These are phyloP conservation scores for Pica pica DNA, from an alignment of 2,113 vertebrate species.

Conservation along the genomic window DNA sequence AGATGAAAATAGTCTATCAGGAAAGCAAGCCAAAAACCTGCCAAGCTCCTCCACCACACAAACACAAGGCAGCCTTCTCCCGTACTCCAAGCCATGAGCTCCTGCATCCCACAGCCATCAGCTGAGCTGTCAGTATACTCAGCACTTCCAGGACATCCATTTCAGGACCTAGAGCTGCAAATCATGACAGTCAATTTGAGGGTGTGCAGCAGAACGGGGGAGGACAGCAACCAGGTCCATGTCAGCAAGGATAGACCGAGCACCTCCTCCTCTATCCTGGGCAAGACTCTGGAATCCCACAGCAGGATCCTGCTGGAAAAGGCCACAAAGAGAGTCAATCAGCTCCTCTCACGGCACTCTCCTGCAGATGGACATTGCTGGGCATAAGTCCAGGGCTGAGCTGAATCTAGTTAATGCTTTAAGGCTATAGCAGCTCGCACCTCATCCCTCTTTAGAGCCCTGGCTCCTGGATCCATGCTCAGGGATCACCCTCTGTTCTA, in stretches of 20 bases:
- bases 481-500: background rate
- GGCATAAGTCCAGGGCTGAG: background rate
- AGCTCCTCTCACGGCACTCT: background rate
- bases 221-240: background rate
- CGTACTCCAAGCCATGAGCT: background rate
- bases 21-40: conserved; percentile 47
- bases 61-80: conserved; percentile 20
- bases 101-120: conserved; percentile 16
- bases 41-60: background rate
- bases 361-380: background rate
- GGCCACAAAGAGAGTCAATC: background rate
- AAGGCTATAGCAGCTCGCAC: background rate
- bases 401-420: background rate
- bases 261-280: background rate
- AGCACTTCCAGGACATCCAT: conserved; percentile 26
- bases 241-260: background rate
- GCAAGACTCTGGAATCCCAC: background rate
- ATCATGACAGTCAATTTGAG: background rate
- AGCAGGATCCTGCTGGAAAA: background rate
- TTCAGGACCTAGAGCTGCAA: background rate
- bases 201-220: background rate
- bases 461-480: background rate
- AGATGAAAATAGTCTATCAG: conserved; percentile 59
- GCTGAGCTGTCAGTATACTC: conserved; percentile 38
- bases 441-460: background rate